Evolutionary conservation across 2,888 invertebrate genomes (phyloP).

Genomic region (Nasonovia ribisnigri): DNA sequence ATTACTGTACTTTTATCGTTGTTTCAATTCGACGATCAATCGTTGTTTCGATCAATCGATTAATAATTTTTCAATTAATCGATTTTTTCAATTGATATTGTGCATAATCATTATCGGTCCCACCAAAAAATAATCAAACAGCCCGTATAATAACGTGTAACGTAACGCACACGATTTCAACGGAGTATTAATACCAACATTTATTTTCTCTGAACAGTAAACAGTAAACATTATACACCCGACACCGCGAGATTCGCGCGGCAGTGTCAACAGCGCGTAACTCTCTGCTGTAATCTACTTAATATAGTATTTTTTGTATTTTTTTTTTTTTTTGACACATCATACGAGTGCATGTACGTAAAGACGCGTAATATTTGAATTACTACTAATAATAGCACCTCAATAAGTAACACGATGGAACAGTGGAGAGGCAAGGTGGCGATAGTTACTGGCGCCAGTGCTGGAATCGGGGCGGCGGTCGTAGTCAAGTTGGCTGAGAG

Average conservation of each 20-base stretch:
- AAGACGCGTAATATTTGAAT: neutral
- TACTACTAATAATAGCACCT: neutral
- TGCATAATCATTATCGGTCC: no score
- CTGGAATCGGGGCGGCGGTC: constrained; percentile 34
- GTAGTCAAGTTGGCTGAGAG: neutral
- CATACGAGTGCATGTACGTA: neutral
- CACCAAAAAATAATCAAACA: no score
- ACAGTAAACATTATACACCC: neutral
- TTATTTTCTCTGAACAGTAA: neutral
- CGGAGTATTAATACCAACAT: neutral
- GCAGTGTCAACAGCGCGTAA: neutral
- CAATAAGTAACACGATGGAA: constrained; percentile 13
- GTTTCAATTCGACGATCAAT: no score
- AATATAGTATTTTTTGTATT: neutral
- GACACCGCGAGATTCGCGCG: neutral
- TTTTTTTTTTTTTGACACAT: neutral
- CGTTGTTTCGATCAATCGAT: no score
- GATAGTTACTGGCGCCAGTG: constrained; percentile 51
- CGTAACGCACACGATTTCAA: neutral
- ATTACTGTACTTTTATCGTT: no score
- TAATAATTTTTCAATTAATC: no score
- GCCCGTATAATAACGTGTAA: neutral
- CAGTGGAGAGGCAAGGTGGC: constrained; percentile 52
- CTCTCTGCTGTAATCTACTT: neutral
- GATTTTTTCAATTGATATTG: no score